Conservation (phyloP, 1,140 invertebrate genomes). For the Mercenaria mercenaria region DNA sequence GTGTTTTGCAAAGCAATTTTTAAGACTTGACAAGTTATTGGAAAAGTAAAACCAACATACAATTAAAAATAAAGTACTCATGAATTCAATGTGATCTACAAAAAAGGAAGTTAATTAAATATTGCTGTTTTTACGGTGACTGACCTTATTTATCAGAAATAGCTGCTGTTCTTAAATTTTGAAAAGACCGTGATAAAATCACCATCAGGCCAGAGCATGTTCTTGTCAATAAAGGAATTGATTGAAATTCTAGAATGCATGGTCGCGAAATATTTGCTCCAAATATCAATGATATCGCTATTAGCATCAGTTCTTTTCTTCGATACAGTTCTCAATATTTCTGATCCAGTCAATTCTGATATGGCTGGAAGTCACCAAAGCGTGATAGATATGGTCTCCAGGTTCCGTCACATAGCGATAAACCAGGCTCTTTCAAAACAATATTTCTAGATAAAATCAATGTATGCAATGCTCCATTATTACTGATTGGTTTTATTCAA, state of each 20-base stretch:
- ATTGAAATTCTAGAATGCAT: constrained; percentile 22
- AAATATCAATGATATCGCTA: constrained; percentile 22
- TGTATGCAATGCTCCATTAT: constrained; percentile 27
- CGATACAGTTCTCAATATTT: constrained; percentile 4
- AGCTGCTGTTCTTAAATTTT: background rate
- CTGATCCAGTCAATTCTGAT: constrained; percentile 16
- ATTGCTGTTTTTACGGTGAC: too few relatives aligned
- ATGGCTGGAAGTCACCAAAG: background rate
- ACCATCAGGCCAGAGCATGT: background rate
- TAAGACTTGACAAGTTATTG: too few relatives aligned
- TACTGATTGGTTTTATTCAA: constrained; percentile 37
- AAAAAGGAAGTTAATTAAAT: too few relatives aligned
- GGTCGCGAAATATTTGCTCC: constrained; percentile 7
- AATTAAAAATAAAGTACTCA: too few relatives aligned
- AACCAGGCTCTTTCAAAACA: constrained; percentile 29
- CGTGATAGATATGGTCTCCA: constrained; percentile 20
- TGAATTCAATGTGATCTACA: too few relatives aligned
- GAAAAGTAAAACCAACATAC: too few relatives aligned
- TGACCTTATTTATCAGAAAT: too few relatives aligned
- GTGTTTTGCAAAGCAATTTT: too few relatives aligned
- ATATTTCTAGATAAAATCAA: constrained; percentile 47
- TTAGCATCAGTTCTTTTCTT: background rate
- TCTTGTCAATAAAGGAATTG: background rate
- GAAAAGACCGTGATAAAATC: background rate
- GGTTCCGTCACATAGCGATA: constrained; percentile 8